Conservation (phyloP, 2,797 vertebrate genomes). For the Avahi laniger region DNA sequence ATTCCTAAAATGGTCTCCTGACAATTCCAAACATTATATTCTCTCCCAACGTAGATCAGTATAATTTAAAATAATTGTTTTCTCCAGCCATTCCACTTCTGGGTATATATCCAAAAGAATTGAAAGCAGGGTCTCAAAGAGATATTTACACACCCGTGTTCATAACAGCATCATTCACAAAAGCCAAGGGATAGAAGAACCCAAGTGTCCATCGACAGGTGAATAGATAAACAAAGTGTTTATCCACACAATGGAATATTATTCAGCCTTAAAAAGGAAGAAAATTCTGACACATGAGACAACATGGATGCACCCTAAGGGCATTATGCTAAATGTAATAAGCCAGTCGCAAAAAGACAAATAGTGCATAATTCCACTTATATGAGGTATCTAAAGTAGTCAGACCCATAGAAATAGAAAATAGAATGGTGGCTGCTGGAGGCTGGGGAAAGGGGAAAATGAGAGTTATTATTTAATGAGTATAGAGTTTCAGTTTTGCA, state of each 20-base stretch:
- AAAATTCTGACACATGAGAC: background rate
- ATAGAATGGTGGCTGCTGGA: background rate
- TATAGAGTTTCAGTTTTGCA: slow-evolving; percentile 25
- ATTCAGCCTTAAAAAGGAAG: slow-evolving; percentile 10
- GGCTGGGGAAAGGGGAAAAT: background rate
- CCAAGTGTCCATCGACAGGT: background rate
- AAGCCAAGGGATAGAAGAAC: background rate
- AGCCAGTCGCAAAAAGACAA: background rate
- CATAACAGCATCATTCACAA: slow-evolving; percentile 3
- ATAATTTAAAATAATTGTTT: slow-evolving; percentile 13
- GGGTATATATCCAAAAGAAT: slow-evolving; percentile 16
- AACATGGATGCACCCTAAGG: background rate
- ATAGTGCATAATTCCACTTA: background rate
- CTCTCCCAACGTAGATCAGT: slow-evolving; percentile 60
- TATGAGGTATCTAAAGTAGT: background rate
- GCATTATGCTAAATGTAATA: background rate
- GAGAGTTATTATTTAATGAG: background rate
- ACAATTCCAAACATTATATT: slow-evolving; percentile 67
- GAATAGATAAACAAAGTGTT: background rate
- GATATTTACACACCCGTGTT: background rate
- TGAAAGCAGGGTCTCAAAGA: background rate
- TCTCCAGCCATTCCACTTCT: background rate
- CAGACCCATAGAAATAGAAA: background rate
- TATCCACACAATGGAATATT: background rate
- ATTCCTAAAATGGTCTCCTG: slow-evolving; percentile 36